Base-by-base conservation (phyloP, 2,797 vertebrate genomes). In the Sebastes iracundus region DNA sequence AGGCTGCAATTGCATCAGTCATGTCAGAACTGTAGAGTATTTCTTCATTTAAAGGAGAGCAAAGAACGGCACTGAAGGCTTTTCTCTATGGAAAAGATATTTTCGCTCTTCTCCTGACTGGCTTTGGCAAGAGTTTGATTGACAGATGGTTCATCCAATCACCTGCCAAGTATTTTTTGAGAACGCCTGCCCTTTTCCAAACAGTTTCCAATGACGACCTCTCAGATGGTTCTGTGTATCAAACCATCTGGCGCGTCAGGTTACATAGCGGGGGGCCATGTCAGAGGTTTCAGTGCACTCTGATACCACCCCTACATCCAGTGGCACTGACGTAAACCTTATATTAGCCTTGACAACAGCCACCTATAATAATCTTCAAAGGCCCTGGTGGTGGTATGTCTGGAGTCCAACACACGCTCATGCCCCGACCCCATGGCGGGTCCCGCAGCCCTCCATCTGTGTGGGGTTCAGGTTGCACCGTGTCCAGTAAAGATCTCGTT, bases 311-410 rank as follows among this genome's bases (percentile, higher is more conserved):
- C 38, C 80, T 76, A 61, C 79, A 83, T 82, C 76, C 87, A 81
- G 74, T 81, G 88, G 77, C 80, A 85, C 84, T 92, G 91, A 94
- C 46, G 35, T 90, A 84, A 91, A 89, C 81, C 85, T 81, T 89
- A 90, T 89, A 94, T 88, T 79, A 73, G 86, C 86, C 88, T 82
- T 84, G 85, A 93, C 89, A 89, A 89, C 88, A 83, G 90, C 85
- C 88, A 93, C 87, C 92, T 91, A 92, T 93, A 93, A 92, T 91
- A 92, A 93, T 93, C 91, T 91, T 95, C 92, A 94, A 95, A 95
- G 92, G 82, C 85, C 12, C 53, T 35, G 32, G 84, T 72, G 75
- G 84, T 83, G 85, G 82, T 88, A 88, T 85, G 91, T 92, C 84
- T 90, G 84, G 83, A 85, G 84, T 82, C 87, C 66, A 56, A 56